Base-by-base conservation (phyloP, 2,113 vertebrate species). In the Acrocephalus kingi region DNA sequence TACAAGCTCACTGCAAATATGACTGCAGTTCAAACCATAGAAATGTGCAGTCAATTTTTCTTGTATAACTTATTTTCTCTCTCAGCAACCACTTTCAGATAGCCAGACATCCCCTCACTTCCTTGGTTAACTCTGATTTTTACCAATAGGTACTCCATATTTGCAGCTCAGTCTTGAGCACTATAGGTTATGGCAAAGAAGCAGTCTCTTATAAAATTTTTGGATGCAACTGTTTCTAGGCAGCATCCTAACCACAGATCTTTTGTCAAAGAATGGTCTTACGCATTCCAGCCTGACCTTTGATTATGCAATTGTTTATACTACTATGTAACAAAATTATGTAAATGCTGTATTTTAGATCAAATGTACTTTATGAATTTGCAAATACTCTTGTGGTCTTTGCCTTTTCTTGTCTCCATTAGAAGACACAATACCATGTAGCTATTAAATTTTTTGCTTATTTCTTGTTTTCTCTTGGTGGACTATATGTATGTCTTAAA, bases 261-360 rank as follows among this genome's bases (percentile, higher is more conserved):
- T 86, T 94, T 73, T 89, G 49, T 78, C 46, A 59, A 56, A 85
- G 51, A n/a, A 31, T 45, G 12, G 17, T 83, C 28, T 49, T 69
- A 9, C 1, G 1, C 81, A 62, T 84, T 89, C 51, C 45, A 51
- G n/a, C n/a, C 45, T 91, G 89, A 89, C 87, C 78, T 95, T 89
- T 89, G 52, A 91, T 94, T 89, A 76, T 87, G 69, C 69, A 89
- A 43, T 49, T 66, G 41, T 68, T 85, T 76, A 45, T 91, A 79
- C 63, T 59, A 22, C 79, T 77, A 54, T 86, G 31, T 74, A 92
- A 72, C 4, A 23, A 11, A 78, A 49, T 75, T 93, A 87, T 58
- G 18, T 89, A 95, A 96, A 93, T 93, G 28, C 31, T 84, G 28
- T 39, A 59, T 92, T 93, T 71, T 64, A 68, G 45, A 81, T 94